Percentiles rank a stretch among this genome's conserved stretches.
phyloP scores from a whole-genome alignment of 2,113 vertebrate species.

The Eptesicus fuscus region DNA sequence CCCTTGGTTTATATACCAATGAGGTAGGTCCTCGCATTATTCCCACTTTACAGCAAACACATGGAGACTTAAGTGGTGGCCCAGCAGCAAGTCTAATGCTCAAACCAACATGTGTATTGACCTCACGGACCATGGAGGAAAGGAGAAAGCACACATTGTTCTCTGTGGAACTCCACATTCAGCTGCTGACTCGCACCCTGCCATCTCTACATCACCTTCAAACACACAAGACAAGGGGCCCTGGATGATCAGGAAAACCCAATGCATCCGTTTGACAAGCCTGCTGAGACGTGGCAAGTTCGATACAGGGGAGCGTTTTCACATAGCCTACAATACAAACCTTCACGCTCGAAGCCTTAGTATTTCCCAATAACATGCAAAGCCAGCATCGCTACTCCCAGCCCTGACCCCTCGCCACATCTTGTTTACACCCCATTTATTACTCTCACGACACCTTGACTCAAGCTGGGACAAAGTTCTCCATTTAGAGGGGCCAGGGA shows the following conservation, averaged over 20 bases:
- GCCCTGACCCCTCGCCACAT: not conserved
- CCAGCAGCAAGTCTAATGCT: too few species aligned
- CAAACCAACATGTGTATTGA: too few species aligned
- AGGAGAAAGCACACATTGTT: accelerated
- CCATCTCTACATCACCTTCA: not conserved
- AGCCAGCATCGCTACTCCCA: accelerated
- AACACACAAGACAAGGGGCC: not conserved
- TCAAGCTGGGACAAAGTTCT: not conserved
- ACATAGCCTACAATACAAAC: not conserved
- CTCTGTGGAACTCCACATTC: not conserved
- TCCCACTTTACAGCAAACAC: not conserved
- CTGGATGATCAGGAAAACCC: too few species aligned
- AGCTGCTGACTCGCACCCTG: not conserved
- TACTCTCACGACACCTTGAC: not conserved
- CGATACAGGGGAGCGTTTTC: too few species aligned
- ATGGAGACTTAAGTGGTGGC: accelerated
- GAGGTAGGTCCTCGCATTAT: not conserved
- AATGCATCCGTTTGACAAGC: not conserved
- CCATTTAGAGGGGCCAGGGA: not conserved
- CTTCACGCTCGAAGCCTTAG: not conserved
- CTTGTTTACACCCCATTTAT: not conserved
- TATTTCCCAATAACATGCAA: not conserved
- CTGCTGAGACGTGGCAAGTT: not conserved
- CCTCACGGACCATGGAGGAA: accelerated
- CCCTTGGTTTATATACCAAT: not conserved